Evolutionary conservation across 2,888 invertebrate species (phyloP), one percentile per base, ranked within the genome.

Genomic region (Balanococcus diminutus): DNA sequence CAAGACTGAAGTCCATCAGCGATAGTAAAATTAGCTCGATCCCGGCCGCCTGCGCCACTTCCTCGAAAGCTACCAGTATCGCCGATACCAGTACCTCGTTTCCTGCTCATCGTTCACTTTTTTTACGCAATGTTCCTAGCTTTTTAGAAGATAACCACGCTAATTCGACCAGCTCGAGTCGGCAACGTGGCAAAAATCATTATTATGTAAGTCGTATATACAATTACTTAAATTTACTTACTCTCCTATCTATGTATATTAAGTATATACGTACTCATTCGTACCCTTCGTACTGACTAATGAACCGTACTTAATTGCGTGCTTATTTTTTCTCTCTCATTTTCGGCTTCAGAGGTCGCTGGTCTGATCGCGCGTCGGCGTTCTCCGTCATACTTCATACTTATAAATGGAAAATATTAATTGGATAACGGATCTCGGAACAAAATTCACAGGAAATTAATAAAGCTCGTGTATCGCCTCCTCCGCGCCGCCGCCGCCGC

Each of bases 151-250:
- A 42, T 16, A 25, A 31, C 11, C 16, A 72, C 72, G 72, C 46
- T 39, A 46, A 28, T 42, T 32, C 16, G 42, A 42, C 42, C 42
- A 42, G 42, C 16, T 16, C 36, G 25, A 28, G 16, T 46, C 72
- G 82, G 56, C 32, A 84, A 84, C 36, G 61, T 84, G 84, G 72
- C 72, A 72, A 72, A 72, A 72, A 72, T 72, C 72, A 72, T 25
- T 72, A 28, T 72, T 72, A 72, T 31, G 72, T 72, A 72, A 72
- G 72, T 72, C 56, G 22, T 22, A 19, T 56, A 14, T 16, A 11
- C 16, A 42, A 11, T 0, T 42, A 42, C 11, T 11, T 42, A 14
- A 1, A 14, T 16, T 42, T 42, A 42, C 14, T 42, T 42, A 42
- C 42, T 14, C 42, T 42, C 42, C 0, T 36, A 36, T 36, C 36